Evolutionary conservation across 30 jellyfish, hydroid and myxozoan genomes (phyloP), one percentile per base, ranked within the genome.

Genomic region (Pseudorhiza aurosa): DNA sequence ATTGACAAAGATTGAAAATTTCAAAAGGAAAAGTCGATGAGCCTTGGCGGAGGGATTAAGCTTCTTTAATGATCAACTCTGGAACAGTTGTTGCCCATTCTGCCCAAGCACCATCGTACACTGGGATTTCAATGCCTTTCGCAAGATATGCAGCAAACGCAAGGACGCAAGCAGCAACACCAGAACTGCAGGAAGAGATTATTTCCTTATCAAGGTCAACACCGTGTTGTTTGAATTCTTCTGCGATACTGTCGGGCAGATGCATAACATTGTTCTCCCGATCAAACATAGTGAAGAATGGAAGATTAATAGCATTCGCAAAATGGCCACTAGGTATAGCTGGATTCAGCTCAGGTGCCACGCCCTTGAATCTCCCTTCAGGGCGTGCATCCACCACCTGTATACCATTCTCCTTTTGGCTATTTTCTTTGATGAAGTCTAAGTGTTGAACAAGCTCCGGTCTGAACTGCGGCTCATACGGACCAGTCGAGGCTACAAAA

Each of bases 271-370:
- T 84, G 31, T 43, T 25, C 53, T 84, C 88, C 4, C 64, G 71
- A 47, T 84, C 31, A 47, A 57, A 74, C 21, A 62, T 47, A 22
- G 29, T 29, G 51, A 73, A 73, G 58, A 84, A 84, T 22, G 95
- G 95, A 25, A 84, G 11, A 32, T 65, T 84, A 32, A 53, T 46
- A 1, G 95, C 77, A 27, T 72, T 72, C 8, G 89, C 88, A 64
- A 84, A 47, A 47, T 84, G 95, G 22, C 95, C 95, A 84, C 95
- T 84, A 9, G 84, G 84, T 19, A 84, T 84, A 12, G 85, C 95
- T 21, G 95, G 85, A 32, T 75, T 72, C 4, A 89, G 95, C 55
- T 84, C 95, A 24, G 95, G 95, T 2, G 83, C 95, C 12, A 44
- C 29, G 0, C 95, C 95, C 32, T 83, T 47, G 85, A 71, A 84